These are phyloP conservation scores for Papilio glaucus DNA, from an alignment of 1,140 invertebrate genomes.

Conservation along the genomic window DNA sequence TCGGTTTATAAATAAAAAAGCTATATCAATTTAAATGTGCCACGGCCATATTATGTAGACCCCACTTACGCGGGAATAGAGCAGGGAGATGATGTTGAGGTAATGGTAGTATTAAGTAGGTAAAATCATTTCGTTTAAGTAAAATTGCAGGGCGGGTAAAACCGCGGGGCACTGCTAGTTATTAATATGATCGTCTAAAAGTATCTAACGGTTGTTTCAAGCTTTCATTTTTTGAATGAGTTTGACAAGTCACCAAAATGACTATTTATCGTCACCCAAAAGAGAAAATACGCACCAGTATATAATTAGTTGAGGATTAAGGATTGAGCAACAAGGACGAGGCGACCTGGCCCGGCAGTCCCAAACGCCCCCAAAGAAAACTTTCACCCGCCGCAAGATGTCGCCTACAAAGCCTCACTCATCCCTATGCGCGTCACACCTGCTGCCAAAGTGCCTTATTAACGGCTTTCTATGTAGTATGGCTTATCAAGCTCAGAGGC, in stretches of 20 bases:
- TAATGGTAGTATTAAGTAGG: too few species aligned
- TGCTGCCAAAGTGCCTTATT: conserved; percentile 79
- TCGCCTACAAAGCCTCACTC: conserved; percentile 62
- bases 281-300: background rate
- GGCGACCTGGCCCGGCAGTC: conserved; percentile 40
- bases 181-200: too few species aligned
- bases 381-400: conserved; percentile 57
- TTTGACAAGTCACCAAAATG: background rate
- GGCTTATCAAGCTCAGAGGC: conserved; percentile 74
- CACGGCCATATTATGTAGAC: too few species aligned
- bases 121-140: too few species aligned
- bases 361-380: conserved; percentile 66
- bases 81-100: too few species aligned
- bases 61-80: too few species aligned
- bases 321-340: conserved; percentile 15
- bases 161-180: too few species aligned
- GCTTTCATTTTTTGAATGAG: background rate
- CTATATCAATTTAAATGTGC: too few species aligned
- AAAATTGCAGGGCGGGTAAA: too few species aligned
- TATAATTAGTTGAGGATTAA: conserved; percentile 30
- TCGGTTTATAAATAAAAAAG: too few species aligned
- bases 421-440: conserved; percentile 73
- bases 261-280: conserved; percentile 23
- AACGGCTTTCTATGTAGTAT: conserved; percentile 70
- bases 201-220: too few species aligned